phyloP scores from a whole-genome alignment of 2,888 invertebrate genomes.

The Trichopria drosophilae region DNA sequence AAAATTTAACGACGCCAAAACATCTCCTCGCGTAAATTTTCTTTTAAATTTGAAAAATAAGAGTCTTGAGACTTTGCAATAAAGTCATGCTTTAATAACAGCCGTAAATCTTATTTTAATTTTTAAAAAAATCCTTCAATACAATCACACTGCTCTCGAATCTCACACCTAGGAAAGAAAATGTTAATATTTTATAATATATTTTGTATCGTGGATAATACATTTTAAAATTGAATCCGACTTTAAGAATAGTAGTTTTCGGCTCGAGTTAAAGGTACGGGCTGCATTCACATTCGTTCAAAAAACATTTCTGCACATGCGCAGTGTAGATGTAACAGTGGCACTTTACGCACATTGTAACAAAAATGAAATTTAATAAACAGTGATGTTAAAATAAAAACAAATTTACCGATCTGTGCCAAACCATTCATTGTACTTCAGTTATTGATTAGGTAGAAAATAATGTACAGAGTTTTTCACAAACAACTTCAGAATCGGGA shows the following conservation, averaged over 20 bases:
- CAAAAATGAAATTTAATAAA: too few relatives aligned
- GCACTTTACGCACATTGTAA: too few relatives aligned
- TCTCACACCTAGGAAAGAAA: neutral
- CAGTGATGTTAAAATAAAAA: neutral
- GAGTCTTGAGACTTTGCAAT: neutral
- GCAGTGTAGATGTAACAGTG: too few relatives aligned
- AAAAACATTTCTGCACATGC: too few relatives aligned
- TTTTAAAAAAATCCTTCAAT: neutral
- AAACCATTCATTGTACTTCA: too few relatives aligned
- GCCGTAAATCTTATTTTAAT: neutral
- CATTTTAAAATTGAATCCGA: too few relatives aligned
- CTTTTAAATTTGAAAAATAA: neutral
- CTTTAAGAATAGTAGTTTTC: too few relatives aligned
- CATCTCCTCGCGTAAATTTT: neutral
- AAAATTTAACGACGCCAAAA: slow-evolving; percentile 16
- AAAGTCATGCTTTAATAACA: neutral
- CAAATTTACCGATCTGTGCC: neutral
- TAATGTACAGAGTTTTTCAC: neutral
- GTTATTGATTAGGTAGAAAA: neutral
- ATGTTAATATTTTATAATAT: neutral
- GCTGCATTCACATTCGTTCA: too few relatives aligned
- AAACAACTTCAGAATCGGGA: neutral
- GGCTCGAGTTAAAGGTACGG: too few relatives aligned
- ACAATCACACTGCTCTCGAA: neutral
- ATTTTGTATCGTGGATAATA: neutral